These are phyloP conservation scores for Periparus ater DNA, from an alignment of 2,797 vertebrate species.

Conservation along the genomic window DNA sequence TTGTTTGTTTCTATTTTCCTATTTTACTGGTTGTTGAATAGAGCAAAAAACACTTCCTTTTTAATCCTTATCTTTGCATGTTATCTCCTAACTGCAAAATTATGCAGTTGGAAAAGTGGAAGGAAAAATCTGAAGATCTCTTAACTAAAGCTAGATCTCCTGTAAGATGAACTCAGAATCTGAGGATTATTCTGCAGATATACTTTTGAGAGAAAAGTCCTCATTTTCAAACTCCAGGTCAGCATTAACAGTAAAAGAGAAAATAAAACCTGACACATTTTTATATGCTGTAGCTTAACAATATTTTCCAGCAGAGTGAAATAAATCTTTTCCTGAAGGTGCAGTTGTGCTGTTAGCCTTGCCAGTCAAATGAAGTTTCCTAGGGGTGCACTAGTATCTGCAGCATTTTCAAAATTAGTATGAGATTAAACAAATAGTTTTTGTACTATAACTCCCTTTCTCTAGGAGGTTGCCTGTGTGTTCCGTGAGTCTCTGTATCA, in stretches of 20 bases:
- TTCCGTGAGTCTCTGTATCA: not conserved
- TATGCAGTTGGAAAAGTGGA: not conserved
- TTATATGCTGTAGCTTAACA: not conserved
- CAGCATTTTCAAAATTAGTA: not conserved
- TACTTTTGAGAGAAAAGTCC: not conserved
- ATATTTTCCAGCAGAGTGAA: not conserved
- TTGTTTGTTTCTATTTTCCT: not conserved
- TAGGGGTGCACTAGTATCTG: not conserved
- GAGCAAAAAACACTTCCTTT: not conserved
- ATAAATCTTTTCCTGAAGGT: not conserved
- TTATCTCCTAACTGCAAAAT: not conserved
- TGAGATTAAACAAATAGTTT: fast-evolving
- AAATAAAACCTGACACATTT: not conserved
- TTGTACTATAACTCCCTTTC: not conserved
- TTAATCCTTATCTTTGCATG: not conserved
- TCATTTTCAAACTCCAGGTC: not conserved
- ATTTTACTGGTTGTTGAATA: not conserved
- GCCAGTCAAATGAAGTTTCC: not conserved
- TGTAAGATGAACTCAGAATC: not conserved
- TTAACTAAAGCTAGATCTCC: not conserved
- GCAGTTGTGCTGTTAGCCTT: not conserved
- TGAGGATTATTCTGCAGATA: not conserved
- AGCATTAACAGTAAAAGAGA: not conserved
- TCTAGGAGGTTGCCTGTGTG: not conserved
- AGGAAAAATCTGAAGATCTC: not conserved